Percentiles rank a stretch among this genome's conserved stretches.
Evolutionary conservation across 1,140 invertebrate species (phyloP).

Genomic region (Calliphora vicina): DNA sequence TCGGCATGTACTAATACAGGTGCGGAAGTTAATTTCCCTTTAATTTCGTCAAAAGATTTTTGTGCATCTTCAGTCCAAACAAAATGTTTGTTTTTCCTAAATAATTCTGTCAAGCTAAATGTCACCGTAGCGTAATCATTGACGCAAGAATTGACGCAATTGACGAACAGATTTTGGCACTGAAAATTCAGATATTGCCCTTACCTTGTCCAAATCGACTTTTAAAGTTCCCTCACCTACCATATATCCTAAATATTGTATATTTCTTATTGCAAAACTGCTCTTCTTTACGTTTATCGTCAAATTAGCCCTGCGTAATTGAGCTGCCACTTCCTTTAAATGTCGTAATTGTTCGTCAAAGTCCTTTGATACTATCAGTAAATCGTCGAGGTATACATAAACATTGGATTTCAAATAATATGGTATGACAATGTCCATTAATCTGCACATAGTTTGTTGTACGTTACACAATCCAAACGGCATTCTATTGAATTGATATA

Average conservation of each 20-base stretch:
- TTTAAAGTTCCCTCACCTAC: neutral
- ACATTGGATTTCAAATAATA: neutral
- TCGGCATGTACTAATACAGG: too few relatives aligned
- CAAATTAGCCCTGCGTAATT: neutral
- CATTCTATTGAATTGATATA: neutral
- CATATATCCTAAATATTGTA: neutral
- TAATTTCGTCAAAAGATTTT: too few relatives aligned
- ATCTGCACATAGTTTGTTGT: neutral
- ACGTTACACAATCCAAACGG: neutral
- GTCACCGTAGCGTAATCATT: too few relatives aligned
- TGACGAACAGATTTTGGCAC: neutral
- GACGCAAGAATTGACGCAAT: neutral
- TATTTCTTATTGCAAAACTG: neutral
- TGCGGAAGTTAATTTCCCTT: too few relatives aligned
- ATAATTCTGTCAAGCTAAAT: too few relatives aligned
- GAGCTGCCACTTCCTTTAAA: neutral
- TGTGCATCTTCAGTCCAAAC: too few relatives aligned
- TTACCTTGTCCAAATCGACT: neutral
- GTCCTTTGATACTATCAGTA: neutral
- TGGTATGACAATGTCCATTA: neutral
- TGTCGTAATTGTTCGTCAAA: neutral
- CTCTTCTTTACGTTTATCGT: neutral
- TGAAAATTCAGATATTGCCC: neutral
- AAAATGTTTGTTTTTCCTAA: too few relatives aligned
- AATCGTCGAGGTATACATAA: neutral